Percentiles rank a stretch among this genome's conserved stretches.
Conservation (phyloP, 2,888 invertebrate genomes). For the Trypoxylon attenuatum region DNA sequence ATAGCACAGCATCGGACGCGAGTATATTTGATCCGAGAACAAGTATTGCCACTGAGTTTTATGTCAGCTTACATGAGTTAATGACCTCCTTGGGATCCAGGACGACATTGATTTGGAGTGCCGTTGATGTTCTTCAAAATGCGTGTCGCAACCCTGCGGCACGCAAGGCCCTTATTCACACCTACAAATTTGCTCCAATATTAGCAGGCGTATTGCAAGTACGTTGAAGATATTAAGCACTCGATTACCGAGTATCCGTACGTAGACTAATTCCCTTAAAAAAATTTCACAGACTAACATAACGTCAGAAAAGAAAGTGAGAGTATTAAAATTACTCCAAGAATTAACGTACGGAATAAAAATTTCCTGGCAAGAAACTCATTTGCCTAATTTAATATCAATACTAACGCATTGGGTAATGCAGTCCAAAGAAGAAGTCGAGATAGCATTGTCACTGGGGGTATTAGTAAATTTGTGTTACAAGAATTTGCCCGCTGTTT, state of each 20-base stretch:
- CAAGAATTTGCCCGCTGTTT: conserved; percentile 85
- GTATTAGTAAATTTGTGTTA: conserved; percentile 87
- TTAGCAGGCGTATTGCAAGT: conserved; percentile 79
- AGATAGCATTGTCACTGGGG: conserved; percentile 78
- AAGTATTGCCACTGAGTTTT: conserved; percentile 81
- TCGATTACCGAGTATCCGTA: background rate
- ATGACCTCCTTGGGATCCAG: conserved; percentile 78
- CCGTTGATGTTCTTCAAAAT: conserved; percentile 80
- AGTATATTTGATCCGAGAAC: conserved; percentile 82
- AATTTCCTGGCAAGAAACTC: conserved; percentile 88
- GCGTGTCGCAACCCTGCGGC: conserved; percentile 80
- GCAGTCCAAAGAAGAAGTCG: conserved; percentile 76
- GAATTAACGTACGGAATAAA: conserved; percentile 87
- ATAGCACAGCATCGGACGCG: conserved; percentile 80
- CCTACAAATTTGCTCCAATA: conserved; percentile 83
- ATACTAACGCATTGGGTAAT: conserved; percentile 81
- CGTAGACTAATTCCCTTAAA: background rate
- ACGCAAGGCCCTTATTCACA: conserved; percentile 80
- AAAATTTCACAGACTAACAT: conserved; percentile 70
- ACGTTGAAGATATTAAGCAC: conserved; percentile 36
- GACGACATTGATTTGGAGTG: conserved; percentile 80
- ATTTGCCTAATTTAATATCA: conserved; percentile 81
- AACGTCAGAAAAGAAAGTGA: conserved; percentile 80
- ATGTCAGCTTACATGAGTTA: conserved; percentile 80
- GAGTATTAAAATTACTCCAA: conserved; percentile 81